Conservation (phyloP, 1,140 invertebrate species). For the Hydropsyche tenuis region DNA sequence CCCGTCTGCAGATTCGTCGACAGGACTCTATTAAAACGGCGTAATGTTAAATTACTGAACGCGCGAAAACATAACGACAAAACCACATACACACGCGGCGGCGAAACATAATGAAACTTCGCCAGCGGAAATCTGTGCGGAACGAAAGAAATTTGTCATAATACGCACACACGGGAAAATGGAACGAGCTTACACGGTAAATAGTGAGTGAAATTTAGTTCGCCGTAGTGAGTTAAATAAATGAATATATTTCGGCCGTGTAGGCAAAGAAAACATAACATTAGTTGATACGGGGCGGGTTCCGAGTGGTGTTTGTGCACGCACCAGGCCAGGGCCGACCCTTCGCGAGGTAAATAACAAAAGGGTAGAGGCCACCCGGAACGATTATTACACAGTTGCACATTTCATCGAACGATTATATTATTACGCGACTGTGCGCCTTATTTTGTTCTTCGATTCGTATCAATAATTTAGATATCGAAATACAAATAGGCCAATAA, state of each 20-base stretch:
- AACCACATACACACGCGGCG: too few relatives aligned
- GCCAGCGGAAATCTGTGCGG: too few relatives aligned
- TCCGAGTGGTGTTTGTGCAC: neutral
- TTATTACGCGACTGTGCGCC: too few relatives aligned
- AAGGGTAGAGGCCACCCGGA: neutral
- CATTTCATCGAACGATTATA: too few relatives aligned
- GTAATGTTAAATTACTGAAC: neutral
- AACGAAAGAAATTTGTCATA: too few relatives aligned
- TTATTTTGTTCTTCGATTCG: too few relatives aligned
- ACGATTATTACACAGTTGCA: constrained; percentile 6
- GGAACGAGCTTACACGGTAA: too few relatives aligned
- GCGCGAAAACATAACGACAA: neutral
- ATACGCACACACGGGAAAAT: too few relatives aligned
- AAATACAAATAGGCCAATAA: too few relatives aligned
- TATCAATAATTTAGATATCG: too few relatives aligned
- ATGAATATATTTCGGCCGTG: neutral
- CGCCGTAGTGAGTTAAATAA: neutral
- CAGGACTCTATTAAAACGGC: neutral
- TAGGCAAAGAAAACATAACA: constrained; percentile 16
- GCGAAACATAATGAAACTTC: too few relatives aligned
- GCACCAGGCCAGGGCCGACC: too few relatives aligned
- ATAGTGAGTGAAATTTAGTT: neutral
- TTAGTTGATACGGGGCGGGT: constrained; percentile 1
- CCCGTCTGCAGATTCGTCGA: neutral
- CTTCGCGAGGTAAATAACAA: neutral